phyloP scores from a whole-genome alignment of 1,140 invertebrate species.

The Schmidtea mediterranea region DNA sequence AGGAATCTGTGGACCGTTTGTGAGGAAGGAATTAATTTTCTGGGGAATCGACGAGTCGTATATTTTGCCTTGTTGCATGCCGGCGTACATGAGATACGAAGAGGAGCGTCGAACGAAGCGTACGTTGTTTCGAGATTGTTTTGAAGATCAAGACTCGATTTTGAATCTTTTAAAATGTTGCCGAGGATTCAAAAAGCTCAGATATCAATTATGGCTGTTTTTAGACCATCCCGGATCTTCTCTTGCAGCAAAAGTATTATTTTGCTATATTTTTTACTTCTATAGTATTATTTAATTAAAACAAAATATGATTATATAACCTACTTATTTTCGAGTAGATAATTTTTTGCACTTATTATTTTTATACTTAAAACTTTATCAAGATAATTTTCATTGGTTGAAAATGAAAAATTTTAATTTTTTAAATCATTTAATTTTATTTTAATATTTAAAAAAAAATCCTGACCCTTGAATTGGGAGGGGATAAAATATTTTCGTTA shows the following conservation, averaged over 20 bases:
- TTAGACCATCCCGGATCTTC: conserved; percentile 10
- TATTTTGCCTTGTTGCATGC: conserved; percentile 10
- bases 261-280: too few species aligned
- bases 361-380: too few species aligned
- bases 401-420: too few species aligned
- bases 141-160: conserved; percentile 4
- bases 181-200: background rate
- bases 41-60: conserved; percentile 16
- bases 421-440: too few species aligned
- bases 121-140: conserved; percentile 1
- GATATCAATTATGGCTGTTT: conserved; percentile 5
- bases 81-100: conserved; percentile 8
- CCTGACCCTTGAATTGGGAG: too few species aligned
- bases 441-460: too few species aligned
- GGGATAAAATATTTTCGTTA: too few species aligned
- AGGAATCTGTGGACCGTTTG: conserved; percentile 16
- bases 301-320: too few species aligned
- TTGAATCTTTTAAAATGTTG: background rate
- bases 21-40: conserved; percentile 24
- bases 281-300: too few species aligned
- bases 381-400: too few species aligned
- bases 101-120: conserved; percentile 1
- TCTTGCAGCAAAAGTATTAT: conserved; percentile 10
- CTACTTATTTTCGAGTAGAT: too few species aligned
- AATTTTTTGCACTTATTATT: too few species aligned